Evolutionary conservation across 2,888 invertebrate genomes (phyloP), one percentile per base, ranked within the genome.

Genomic region (Orthonevra nobilis): DNA sequence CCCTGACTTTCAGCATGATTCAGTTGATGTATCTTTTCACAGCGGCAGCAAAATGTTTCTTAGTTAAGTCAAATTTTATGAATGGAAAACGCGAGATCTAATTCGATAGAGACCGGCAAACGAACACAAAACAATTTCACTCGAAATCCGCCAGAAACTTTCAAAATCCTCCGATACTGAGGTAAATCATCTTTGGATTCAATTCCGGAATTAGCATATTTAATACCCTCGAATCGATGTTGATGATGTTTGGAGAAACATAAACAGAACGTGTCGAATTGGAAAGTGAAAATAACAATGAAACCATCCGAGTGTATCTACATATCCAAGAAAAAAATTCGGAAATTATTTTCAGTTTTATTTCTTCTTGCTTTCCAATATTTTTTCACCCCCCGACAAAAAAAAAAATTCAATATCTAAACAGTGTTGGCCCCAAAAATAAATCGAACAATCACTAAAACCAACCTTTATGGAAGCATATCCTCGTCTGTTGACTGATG

Each of bases 401-500:
- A 50, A 42, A 44, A 4, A 77, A 40, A 32, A 70, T 40, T 52
- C 52, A 64, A 64, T 77, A 70, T 64, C 58, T 32, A 60, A 60
- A 72, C 34, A 70, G n/a, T n/a, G n/a, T 54, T 56, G 54, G 70
- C 23, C 5, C 56, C 38, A 42, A 72, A 70, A 70, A 72, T 54
- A 77, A 77, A 52, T 63, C 54, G 54, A 52, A 15, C 46, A 46
- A 52, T 15, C 12, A 44, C 48, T 15, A 19, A 26, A 46, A 36
- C 70, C 70, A 34, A 72, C 77, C 77, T 77, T 70, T 17, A 72
- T 54, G 52, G 46, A 40, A 77, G 72, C 58, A 66, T 77, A 70
- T 77, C 70, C 64, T 54, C 32, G 50, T 48, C 48, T 19, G 48
- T 20, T 28, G 30, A 14, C 28, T 34, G 6, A 23, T 9, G 9